Base-by-base conservation (phyloP, 2,888 invertebrate genomes). In the Spicauda simplicius region DNA sequence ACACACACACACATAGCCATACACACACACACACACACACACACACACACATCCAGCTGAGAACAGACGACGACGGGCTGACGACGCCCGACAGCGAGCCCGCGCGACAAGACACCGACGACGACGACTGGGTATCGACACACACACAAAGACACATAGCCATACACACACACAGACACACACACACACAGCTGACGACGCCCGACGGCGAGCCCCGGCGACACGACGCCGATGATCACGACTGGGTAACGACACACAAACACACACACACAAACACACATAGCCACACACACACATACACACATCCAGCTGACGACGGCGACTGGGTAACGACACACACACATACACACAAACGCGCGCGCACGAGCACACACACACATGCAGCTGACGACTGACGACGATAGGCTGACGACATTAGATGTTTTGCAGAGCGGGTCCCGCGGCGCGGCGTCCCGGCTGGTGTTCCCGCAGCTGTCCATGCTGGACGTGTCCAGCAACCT, bases 381-480 rank as follows among this genome's bases (percentile, higher is more conserved):
- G n/a, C 5, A 25, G n/a, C n/a, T n/a, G n/a, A n/a, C n/a, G n/a
- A n/a, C n/a, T n/a, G n/a, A n/a, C n/a, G n/a, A n/a, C n/a, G 25
- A 25, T 25, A 25, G 25, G 5, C 5, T 2, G 25, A 25, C 5
- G 25, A 25, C 5, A 25, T 25, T 5, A 2, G 25, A 25, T 25
- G 33, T 33, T 4, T 33, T 8, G 33, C 59, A 59, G 65, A 59
- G 59, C 30, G 45, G 63, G 0, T 63, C 60, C 18, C 65, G 56
- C 20, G 70, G 68, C 14, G 58, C 63, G 48, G 90, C 5, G 93
- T 94, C 37, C 95, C 95, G 79, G 94, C 95, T 0, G 94, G 96
- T 99, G 80, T 99, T 98, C 88, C 99, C 99, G 0, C 97, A 97
- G 82, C 94, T 99, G 65, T 98, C 98, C 4, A 98, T 98, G 97